phyloP scores from a whole-genome alignment of 2,888 invertebrate genomes.

The Molanna angustata region DNA sequence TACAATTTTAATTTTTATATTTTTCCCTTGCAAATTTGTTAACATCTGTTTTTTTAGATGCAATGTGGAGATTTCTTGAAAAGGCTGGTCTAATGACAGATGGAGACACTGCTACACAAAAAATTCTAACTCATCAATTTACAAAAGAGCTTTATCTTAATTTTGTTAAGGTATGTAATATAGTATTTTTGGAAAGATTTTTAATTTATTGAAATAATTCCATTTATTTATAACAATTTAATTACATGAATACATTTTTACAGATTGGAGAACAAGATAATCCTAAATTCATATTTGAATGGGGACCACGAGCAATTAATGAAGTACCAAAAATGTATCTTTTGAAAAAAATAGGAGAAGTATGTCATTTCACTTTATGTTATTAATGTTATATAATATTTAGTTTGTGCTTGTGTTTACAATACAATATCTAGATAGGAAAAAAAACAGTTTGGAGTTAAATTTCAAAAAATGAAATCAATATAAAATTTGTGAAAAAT shows the following conservation, averaged over 20 bases:
- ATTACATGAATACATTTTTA: constrained; percentile 6
- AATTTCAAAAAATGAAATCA: neutral
- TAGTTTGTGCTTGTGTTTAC: neutral
- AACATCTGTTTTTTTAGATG: constrained; percentile 40
- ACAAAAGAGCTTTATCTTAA: constrained; percentile 46
- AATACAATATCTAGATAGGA: neutral
- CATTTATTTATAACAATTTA: neutral
- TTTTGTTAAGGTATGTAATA: constrained; percentile 41
- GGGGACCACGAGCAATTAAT: constrained; percentile 53
- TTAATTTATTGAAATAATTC: neutral
- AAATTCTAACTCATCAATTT: constrained; percentile 42
- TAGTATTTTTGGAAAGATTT: neutral
- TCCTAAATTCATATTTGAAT: constrained; percentile 45
- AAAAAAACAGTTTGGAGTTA: no score
- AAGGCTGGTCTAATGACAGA: constrained; percentile 47
- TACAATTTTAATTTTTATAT: neutral
- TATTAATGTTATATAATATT: neutral
- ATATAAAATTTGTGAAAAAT: neutral
- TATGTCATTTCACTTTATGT: constrained; percentile 35
- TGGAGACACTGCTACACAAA: constrained; percentile 41
- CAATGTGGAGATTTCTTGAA: constrained; percentile 49
- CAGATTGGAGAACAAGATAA: constrained; percentile 50
- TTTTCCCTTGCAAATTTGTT: neutral
- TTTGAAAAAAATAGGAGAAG: constrained; percentile 54
- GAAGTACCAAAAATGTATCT: constrained; percentile 50